phyloP scores from a whole-genome alignment of 2,797 vertebrate species.

The Paguma larvata region DNA sequence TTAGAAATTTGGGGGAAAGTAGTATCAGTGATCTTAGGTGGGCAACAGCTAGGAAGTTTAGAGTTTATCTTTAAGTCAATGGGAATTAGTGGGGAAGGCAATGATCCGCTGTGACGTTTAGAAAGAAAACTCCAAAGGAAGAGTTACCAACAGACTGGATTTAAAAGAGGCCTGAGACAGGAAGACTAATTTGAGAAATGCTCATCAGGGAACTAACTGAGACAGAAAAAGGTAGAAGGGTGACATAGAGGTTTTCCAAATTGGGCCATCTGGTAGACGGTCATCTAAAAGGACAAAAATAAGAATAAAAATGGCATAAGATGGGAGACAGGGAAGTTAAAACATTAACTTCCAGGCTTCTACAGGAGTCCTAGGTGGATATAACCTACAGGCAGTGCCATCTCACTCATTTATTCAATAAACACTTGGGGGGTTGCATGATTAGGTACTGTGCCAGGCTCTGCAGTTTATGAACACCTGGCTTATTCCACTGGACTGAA shows the following conservation, averaged over 20 bases:
- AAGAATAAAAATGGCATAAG: background rate
- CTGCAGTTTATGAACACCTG: background rate
- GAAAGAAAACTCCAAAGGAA: background rate
- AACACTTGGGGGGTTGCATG: background rate
- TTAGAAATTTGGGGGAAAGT: background rate
- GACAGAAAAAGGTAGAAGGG: background rate
- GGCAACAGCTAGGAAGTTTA: background rate
- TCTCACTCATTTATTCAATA: conserved; percentile 22
- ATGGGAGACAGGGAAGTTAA: background rate
- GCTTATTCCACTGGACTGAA: background rate
- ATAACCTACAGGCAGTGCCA: background rate
- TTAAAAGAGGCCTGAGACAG: background rate
- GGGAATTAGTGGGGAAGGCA: background rate
- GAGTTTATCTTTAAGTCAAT: background rate
- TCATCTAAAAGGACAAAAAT: conserved; percentile 22
- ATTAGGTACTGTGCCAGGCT: background rate
- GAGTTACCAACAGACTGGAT: background rate
- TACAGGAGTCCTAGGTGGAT: background rate
- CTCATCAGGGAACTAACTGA: background rate
- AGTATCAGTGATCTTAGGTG: background rate
- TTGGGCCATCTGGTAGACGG: background rate
- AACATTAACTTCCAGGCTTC: background rate
- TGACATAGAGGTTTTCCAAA: conserved; percentile 1
- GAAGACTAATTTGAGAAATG: conserved; percentile 33
- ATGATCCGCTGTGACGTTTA: background rate